phyloP scores from a whole-genome alignment of 2,797 vertebrate species.

The Manis crassicaudata region DNA sequence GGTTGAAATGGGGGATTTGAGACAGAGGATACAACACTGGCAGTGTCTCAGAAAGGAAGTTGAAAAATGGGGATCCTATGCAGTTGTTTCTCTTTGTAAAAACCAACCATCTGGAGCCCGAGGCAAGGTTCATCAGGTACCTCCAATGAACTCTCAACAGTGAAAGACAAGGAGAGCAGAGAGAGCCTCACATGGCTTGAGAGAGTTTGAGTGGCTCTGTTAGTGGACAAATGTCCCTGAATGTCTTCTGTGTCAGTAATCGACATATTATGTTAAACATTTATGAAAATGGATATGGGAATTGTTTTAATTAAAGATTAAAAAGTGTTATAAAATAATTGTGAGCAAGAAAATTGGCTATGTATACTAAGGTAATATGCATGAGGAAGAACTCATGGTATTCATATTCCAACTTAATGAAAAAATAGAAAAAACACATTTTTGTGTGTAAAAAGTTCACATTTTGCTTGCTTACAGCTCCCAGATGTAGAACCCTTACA shows the following conservation, averaged over 20 bases:
- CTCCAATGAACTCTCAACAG: neutral
- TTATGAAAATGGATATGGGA: slow-evolving; percentile 35
- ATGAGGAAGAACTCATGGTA: neutral
- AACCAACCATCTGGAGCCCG: neutral
- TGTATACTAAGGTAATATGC: neutral
- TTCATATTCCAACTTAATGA: neutral
- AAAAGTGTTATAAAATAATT: slow-evolving; percentile 35
- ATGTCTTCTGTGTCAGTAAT: neutral
- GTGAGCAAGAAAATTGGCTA: slow-evolving; percentile 43
- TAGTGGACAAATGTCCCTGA: neutral
- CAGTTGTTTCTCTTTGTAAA: slow-evolving; percentile 11
- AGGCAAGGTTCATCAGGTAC: neutral
- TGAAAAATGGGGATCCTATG: neutral
- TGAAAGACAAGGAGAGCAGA: neutral
- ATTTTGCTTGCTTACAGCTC: neutral
- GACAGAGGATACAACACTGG: neutral
- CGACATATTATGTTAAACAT: slow-evolving; percentile 36
- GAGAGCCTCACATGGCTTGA: neutral
- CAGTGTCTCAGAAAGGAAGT: neutral
- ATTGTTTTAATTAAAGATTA: slow-evolving; percentile 32
- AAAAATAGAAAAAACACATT: neutral
- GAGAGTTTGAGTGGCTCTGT: neutral
- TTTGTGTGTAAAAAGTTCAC: neutral
- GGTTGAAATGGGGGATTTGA: neutral
- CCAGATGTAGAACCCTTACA: neutral